Percentiles rank a stretch among this genome's conserved stretches.
Evolutionary conservation across 1,140 invertebrate species (phyloP).

Genomic region (Cotesia typhae): DNA sequence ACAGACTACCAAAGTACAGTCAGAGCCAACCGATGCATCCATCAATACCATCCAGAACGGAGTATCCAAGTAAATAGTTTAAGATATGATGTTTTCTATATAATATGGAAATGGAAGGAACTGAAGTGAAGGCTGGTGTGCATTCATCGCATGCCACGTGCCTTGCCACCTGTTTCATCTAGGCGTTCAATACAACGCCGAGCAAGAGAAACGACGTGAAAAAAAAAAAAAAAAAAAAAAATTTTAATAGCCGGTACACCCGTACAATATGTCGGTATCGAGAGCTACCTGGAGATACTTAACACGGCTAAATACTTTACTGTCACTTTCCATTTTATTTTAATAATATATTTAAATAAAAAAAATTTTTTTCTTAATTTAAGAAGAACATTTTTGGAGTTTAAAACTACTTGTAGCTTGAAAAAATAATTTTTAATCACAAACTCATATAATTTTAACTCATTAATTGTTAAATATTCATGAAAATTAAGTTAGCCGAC

Average conservation of each 20-base stretch:
- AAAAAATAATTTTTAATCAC: too few relatives aligned
- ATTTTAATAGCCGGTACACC: neutral
- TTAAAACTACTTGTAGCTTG: too few relatives aligned
- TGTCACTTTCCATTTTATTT: too few relatives aligned
- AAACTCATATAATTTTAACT: neutral
- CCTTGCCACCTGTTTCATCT: constrained; percentile 55
- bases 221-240: neutral
- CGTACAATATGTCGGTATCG: neutral
- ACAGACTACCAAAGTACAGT: too few relatives aligned
- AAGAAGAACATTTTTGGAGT: too few relatives aligned
- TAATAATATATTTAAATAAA: too few relatives aligned
- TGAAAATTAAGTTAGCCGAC: too few relatives aligned
- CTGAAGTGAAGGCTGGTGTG: constrained; percentile 31
- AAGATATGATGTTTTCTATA: neutral
- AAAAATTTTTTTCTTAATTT: too few relatives aligned
- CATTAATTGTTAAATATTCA: too few relatives aligned
- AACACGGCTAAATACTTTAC: neutral
- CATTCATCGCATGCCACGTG: constrained; percentile 55
- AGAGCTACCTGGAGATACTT: neutral
- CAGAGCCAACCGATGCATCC: too few relatives aligned
- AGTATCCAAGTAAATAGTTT: neutral
- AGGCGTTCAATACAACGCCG: constrained; percentile 40
- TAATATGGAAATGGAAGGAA: neutral
- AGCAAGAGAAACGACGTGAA: neutral
- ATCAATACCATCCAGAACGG: too few relatives aligned